Evolutionary conservation across 2,113 vertebrate species (phyloP).

Genomic region (Trichechus manatus): DNA sequence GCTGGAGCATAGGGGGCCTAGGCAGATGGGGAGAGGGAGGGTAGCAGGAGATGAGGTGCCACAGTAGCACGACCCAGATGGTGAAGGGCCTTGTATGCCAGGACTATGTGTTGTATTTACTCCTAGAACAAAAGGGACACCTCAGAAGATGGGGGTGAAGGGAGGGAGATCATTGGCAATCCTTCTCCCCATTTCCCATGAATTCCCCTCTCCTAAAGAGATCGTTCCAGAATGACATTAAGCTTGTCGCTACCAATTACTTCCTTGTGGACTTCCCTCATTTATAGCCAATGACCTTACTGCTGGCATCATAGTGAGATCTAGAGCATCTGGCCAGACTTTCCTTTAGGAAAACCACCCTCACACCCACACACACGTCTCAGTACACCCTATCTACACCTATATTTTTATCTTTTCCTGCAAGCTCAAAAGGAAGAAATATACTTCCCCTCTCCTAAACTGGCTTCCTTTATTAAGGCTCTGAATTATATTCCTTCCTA

Average conservation of each 20-base stretch:
- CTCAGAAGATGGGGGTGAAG: neutral
- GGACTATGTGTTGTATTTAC: neutral
- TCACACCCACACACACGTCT: neutral
- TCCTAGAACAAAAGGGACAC: neutral
- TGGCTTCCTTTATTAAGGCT: neutral
- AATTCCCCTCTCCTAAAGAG: neutral
- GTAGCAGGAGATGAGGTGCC: neutral
- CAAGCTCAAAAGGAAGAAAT: neutral
- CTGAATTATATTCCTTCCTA: neutral
- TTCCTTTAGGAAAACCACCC: neutral
- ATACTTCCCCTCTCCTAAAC: neutral
- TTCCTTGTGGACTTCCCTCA: neutral
- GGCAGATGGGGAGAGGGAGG: neutral
- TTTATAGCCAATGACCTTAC: neutral
- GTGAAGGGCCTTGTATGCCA: neutral
- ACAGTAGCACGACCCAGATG: too few species aligned
- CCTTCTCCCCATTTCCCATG: neutral
- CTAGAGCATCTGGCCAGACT: neutral
- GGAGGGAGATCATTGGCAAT: neutral
- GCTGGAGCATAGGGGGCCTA: neutral
- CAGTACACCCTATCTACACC: neutral
- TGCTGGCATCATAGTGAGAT: neutral
- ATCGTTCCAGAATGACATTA: neutral
- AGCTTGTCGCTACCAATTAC: neutral
- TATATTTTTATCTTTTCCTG: neutral